Base-by-base conservation (phyloP, 2,797 vertebrate species). In the Dromococcyx pavoninus region DNA sequence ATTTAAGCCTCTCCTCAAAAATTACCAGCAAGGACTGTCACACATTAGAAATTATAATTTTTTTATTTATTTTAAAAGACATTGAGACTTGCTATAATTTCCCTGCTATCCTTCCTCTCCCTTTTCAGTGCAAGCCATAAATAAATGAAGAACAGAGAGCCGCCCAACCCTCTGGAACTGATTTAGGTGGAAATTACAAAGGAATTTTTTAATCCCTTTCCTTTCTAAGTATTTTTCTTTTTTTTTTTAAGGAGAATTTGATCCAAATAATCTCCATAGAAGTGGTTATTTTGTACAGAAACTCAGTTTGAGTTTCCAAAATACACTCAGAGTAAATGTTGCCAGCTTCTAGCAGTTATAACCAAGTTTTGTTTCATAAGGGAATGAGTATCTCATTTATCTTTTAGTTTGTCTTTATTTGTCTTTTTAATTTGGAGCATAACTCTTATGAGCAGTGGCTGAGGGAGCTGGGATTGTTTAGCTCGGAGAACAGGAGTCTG, bases 311-410 rank as follows among this genome's bases (percentile, higher is more conserved):
- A 51, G 22, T 83, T 77, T 90, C 74, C 46, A 54, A 72, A 89
- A 54, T 5, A 33, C 18, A 28, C 50, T 28, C 33, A 8, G 48
- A 33, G 17, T 41, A 64, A 65, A 9, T 3, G 13, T 56, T 17
- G 16, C 54, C 46, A 12, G 14, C 58, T 86, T 61, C n/a, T 37
- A 30, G 61, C 19, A 7, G 18, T 51, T 60, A 8, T 37, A 0
- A 0, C 43, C 0, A 0, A 8, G n/a, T n/a, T 8, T 4, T 1
- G 5, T 80, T 61, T 74, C 70, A 4, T 15, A 13, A 11, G 57
- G 65, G 65, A 88, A 53, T 0, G 11, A 57, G 60, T 6, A 33
- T 78, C 46, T 74, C 37, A 18, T 69, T 91, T 50, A 44, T 44
- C 83, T 90, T 84, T 80, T 86, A 33, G 21, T 48, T 48, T 48